phyloP scores from a whole-genome alignment of 1,140 invertebrate genomes.

The Stegodyphus mimosarum region DNA sequence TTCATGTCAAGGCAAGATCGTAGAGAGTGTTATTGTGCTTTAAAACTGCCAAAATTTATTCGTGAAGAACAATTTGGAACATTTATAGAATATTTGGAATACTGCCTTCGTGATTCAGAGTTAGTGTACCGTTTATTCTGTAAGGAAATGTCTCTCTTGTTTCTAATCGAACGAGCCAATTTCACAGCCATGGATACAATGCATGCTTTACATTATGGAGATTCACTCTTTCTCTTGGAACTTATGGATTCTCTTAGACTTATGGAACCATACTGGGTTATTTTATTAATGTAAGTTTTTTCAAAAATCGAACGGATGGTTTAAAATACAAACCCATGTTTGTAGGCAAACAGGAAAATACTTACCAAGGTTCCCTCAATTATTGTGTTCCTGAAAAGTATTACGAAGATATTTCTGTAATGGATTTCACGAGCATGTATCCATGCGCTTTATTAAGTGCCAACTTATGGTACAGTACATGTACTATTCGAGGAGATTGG shows the following conservation, averaged over 20 bases:
- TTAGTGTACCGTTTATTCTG: constrained; percentile 10
- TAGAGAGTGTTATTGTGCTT: neutral
- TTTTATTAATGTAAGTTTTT: constrained; percentile 26
- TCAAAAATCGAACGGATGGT: constrained; percentile 5
- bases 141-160: constrained; percentile 2
- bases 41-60: neutral
- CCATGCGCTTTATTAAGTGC: neutral
- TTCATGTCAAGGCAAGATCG: neutral
- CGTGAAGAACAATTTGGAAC: constrained; percentile 16
- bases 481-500: neutral
- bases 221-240: constrained; percentile 16
- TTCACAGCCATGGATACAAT: constrained; percentile 4
- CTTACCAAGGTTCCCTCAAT: constrained; percentile 23
- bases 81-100: constrained; percentile 2
- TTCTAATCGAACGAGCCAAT: constrained; percentile 23
- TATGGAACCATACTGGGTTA: constrained; percentile 14
- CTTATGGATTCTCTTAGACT: constrained; percentile 24
- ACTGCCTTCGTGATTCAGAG: constrained; percentile 14
- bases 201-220: constrained; percentile 1
- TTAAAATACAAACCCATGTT: neutral
- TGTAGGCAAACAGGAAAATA: constrained; percentile 8
- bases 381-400: neutral
- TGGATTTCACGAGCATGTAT: constrained; percentile 12
- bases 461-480: constrained; percentile 7
- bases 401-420: constrained; percentile 21